Conservation (phyloP, 2,888 invertebrate genomes). For the Acanthosoma haemorrhoidale region DNA sequence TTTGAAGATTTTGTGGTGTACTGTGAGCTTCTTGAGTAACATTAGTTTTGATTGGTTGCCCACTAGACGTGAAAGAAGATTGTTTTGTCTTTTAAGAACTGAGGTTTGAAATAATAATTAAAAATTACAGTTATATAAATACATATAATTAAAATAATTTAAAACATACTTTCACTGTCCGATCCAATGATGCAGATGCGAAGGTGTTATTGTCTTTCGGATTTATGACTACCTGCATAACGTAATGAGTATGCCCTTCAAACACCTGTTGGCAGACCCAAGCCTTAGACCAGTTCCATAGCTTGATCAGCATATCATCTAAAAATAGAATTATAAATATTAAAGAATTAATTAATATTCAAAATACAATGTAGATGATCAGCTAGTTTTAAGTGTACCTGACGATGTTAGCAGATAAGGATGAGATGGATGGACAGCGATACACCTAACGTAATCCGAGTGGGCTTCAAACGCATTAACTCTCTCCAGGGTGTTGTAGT, state of each 20-base stretch:
- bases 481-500: constrained; percentile 96
- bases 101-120: too few relatives aligned
- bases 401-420: constrained; percentile 94
- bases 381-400: constrained; percentile 63
- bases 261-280: constrained; percentile 98
- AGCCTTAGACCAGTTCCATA: constrained; percentile 99
- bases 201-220: constrained; percentile 99
- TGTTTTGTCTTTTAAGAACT: too few relatives aligned
- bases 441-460: constrained; percentile 94
- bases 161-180: constrained; percentile 76
- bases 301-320: constrained; percentile 97
- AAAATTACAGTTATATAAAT: too few relatives aligned
- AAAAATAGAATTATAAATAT: constrained; percentile 42
- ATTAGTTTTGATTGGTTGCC: too few relatives aligned
- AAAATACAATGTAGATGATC: neutral
- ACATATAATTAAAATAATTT: neutral
- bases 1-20: too few relatives aligned
- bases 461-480: constrained; percentile 97
- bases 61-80: too few relatives aligned
- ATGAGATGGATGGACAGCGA: constrained; percentile 95
- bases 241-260: constrained; percentile 98
- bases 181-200: constrained; percentile 96
- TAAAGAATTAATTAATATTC: constrained; percentile 13
- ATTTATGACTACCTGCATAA: constrained; percentile 99
- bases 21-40: too few relatives aligned